A percentile compares a stretch with the other conserved stretches of the same genome.
Evolutionary conservation across 2,113 vertebrate species (phyloP).

Genomic region (Paramormyrops kingsleyae): DNA sequence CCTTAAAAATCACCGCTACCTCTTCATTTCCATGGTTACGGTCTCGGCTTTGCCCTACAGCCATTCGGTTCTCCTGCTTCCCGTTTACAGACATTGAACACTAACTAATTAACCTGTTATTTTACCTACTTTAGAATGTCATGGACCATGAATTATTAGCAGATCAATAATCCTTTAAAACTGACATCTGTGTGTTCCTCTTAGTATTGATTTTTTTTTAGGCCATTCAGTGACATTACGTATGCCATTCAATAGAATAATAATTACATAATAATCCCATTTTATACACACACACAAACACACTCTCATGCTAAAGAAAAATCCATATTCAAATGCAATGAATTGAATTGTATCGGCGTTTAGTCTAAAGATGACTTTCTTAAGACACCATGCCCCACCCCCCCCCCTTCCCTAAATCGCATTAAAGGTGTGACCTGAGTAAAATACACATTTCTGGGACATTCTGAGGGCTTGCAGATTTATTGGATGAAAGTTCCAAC

Average conservation of each 20-base stretch:
- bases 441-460: not conserved
- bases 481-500: not conserved
- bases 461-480: not conserved
- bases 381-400: not conserved
- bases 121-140: not conserved
- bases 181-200: not conserved
- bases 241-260: not conserved
- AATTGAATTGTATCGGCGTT: not conserved
- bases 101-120: not conserved
- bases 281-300: not conserved
- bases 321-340: not conserved
- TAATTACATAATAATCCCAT: not conserved
- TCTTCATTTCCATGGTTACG: conserved; percentile 7
- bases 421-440: not conserved
- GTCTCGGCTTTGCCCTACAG: not conserved
- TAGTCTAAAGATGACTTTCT: not conserved
- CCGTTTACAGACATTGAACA: not conserved
- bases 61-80: not conserved
- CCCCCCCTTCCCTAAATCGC: not conserved
- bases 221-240: not conserved
- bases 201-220: not conserved
- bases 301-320: not conserved
- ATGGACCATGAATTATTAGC: not conserved
- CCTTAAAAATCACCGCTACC: not conserved
- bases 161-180: not conserved